phyloP scores from a whole-genome alignment of 2,113 vertebrate species.

The Carlito syrichta region DNA sequence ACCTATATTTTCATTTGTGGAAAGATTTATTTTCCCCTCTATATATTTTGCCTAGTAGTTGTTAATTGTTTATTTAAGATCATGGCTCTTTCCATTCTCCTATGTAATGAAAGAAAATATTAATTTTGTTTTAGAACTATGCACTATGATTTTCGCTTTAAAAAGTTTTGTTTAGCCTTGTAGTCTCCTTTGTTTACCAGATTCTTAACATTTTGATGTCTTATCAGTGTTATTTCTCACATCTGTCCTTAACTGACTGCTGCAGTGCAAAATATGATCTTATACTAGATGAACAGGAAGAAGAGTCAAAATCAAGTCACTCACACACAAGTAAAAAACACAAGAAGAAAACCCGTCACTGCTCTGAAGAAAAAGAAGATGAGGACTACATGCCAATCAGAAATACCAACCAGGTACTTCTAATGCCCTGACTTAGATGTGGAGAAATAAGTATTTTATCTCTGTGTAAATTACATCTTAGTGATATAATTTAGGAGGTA shows the following conservation, averaged over 20 bases:
- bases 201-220: constrained; percentile 16
- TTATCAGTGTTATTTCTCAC: not conserved
- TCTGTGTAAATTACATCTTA: not conserved
- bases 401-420: constrained; percentile 88
- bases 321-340: constrained; percentile 87
- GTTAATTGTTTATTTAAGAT: not conserved
- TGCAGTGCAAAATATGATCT: constrained; percentile 92
- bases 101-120: not conserved
- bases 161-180: not conserved
- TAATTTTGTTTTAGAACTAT: constrained; percentile 19
- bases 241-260: constrained; percentile 80
- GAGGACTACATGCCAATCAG: constrained; percentile 85
- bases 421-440: not conserved
- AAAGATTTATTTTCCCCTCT: not conserved
- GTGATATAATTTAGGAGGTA: not conserved
- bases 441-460: not conserved
- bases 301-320: constrained; percentile 81
- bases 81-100: not conserved
- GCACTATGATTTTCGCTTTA: not conserved
- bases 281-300: constrained; percentile 87
- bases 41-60: not conserved
- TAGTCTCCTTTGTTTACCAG: not conserved
- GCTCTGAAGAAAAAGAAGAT: constrained; percentile 90
- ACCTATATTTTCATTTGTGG: constrained; percentile 20
- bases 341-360: constrained; percentile 89